A percentile compares a stretch with the other conserved stretches of the same genome.
These are phyloP conservation scores for Sebastes fasciatus DNA, from an alignment of 2,113 vertebrate genomes.

Conservation along the genomic window DNA sequence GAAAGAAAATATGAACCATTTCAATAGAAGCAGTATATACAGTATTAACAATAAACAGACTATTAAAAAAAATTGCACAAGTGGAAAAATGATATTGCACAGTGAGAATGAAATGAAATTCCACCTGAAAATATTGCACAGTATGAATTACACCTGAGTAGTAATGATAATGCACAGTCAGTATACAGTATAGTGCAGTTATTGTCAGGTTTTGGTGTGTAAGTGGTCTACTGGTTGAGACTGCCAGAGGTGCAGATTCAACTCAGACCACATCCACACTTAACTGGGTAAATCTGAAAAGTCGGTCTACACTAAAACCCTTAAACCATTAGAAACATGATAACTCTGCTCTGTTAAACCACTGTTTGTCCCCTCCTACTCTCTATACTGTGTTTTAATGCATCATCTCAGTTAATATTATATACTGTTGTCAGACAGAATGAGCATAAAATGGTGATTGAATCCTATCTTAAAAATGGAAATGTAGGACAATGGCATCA, in stretches of 20 bases:
- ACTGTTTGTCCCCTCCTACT: neutral
- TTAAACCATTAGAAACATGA: neutral
- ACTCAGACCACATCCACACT: neutral
- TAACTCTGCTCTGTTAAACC: neutral
- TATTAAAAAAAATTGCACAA: no score
- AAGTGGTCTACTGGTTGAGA: no score
- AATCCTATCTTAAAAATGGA: neutral
- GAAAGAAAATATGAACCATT: no score
- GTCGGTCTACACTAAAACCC: neutral
- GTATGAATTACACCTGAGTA: no score
- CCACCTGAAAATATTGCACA: no score
- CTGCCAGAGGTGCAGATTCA: neutral
- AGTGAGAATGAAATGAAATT: no score
- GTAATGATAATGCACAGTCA: no score
- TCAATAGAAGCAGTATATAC: no score
- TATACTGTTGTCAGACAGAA: neutral
- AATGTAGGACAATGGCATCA: neutral
- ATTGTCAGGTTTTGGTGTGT: no score
- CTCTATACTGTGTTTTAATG: neutral
- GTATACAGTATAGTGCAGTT: no score
- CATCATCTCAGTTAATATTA: neutral
- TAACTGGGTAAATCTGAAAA: neutral
- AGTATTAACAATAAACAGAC: no score
- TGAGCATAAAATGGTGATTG: neutral
- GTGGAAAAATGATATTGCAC: no score